Evolutionary conservation across 2,888 invertebrate species (phyloP).

Genomic region (Tanypteryx hageni): DNA sequence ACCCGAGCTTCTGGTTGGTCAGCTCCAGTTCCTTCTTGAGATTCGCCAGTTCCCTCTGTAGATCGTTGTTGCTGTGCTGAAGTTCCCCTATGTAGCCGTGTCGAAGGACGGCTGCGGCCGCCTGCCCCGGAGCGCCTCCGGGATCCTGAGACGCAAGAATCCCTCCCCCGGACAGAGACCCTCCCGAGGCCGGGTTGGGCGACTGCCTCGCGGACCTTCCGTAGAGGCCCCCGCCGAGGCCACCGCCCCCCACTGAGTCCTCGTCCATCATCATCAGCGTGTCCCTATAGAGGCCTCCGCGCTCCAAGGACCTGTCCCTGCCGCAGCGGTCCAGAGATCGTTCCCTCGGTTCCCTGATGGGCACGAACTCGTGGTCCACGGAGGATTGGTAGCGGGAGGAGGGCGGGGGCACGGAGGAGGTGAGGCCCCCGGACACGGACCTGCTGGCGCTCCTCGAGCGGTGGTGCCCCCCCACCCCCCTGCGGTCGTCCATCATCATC

Average conservation of each 20-base stretch:
- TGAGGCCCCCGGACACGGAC: slow-evolving; percentile 82
- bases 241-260: slow-evolving; percentile 77
- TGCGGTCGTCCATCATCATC: slow-evolving; percentile 84
- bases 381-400: slow-evolving; percentile 69
- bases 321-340: slow-evolving; percentile 80
- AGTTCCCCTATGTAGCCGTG: slow-evolving; percentile 89
- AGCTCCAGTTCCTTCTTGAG: slow-evolving; percentile 95
- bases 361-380: slow-evolving; percentile 91
- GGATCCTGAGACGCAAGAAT: slow-evolving; percentile 58
- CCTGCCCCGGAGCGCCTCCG: slow-evolving; percentile 73
- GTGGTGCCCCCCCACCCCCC: slow-evolving; percentile 82
- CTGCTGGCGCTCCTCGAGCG: slow-evolving; percentile 89
- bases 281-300: slow-evolving; percentile 81
- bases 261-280: slow-evolving; percentile 76
- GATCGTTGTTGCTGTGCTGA: slow-evolving; percentile 95
- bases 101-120: slow-evolving; percentile 71
- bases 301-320: slow-evolving; percentile 82
- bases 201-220: slow-evolving; percentile 83
- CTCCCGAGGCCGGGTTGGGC: slow-evolving; percentile 81
- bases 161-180: slow-evolving; percentile 69
- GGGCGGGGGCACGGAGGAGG: slow-evolving; percentile 72
- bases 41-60: slow-evolving; percentile 94
- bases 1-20: slow-evolving; percentile 97
- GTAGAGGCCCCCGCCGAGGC: slow-evolving; percentile 71
- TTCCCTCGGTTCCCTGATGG: slow-evolving; percentile 86